Evolutionary conservation across 2,888 invertebrate genomes (phyloP).

Genomic region (Amitus sp.): DNA sequence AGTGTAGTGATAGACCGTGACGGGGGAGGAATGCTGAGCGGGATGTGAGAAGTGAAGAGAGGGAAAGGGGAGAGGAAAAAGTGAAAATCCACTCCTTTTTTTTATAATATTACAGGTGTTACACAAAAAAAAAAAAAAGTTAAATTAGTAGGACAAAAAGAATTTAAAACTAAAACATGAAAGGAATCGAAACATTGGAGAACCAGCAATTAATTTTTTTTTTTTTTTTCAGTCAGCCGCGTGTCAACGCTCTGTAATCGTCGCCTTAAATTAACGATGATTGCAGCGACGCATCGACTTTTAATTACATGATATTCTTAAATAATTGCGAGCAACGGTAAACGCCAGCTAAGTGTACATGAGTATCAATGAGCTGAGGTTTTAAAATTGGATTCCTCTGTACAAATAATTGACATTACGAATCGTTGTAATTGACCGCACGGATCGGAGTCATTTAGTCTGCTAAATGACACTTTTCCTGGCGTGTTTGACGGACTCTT

Average conservation of each 20-base stretch:
- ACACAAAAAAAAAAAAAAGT: background rate
- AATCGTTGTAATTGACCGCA: slow-evolving; percentile 6
- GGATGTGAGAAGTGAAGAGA: too few relatives aligned
- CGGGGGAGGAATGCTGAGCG: too few relatives aligned
- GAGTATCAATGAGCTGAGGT: background rate
- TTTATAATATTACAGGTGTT: background rate
- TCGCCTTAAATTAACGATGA: slow-evolving; percentile 2
- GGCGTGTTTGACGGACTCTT: too few relatives aligned
- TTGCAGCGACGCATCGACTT: background rate
- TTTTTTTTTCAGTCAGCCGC: background rate
- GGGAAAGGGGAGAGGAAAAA: too few relatives aligned
- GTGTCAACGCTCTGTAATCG: background rate
- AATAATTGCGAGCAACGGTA: slow-evolving; percentile 1
- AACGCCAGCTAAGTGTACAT: background rate
- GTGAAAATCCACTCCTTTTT: too few relatives aligned
- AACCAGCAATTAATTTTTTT: background rate
- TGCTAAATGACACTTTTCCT: too few relatives aligned
- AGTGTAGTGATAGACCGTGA: too few relatives aligned
- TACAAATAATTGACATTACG: background rate
- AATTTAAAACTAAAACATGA: too few relatives aligned
- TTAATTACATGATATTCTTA: background rate
- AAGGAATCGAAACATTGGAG: background rate
- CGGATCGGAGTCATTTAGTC: background rate
- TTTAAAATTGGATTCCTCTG: background rate
- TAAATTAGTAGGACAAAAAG: too few relatives aligned